A percentile compares a stretch with the other conserved stretches of the same genome.
phyloP scores from a whole-genome alignment of 2,888 invertebrate genomes.

The Globia sparganii region DNA sequence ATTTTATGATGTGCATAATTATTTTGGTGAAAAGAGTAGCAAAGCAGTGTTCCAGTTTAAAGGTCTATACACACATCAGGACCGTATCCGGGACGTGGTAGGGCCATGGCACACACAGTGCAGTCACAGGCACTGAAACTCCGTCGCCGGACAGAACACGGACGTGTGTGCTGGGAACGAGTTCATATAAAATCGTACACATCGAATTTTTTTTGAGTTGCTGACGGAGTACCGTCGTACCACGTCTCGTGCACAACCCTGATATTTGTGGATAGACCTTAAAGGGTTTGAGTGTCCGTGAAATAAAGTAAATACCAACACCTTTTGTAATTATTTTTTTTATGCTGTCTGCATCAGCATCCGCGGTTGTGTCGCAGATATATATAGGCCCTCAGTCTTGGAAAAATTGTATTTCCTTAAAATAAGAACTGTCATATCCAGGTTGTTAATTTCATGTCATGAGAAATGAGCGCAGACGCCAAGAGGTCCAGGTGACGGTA shows the following conservation, averaged over 20 bases:
- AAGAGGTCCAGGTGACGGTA: neutral
- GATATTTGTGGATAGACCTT: neutral
- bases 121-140: neutral
- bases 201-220: neutral
- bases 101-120: neutral
- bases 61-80: neutral
- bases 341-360: neutral
- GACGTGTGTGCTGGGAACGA: neutral
- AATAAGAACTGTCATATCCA: constrained; percentile 23
- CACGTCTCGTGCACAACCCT: neutral
- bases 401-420: neutral
- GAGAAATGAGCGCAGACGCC: neutral
- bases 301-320: neutral
- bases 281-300: neutral
- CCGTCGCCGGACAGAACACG: neutral
- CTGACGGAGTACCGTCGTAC: neutral
- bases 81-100: neutral
- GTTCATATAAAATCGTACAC: neutral
- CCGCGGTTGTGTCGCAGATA: neutral
- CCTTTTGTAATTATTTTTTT: neutral
- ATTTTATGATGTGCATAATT: neutral
- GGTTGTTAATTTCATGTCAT: neutral
- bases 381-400: neutral
- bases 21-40: neutral
- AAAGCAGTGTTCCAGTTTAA: neutral